Conservation (phyloP, 2,888 invertebrate species). For the Folsomia manolachei region DNA sequence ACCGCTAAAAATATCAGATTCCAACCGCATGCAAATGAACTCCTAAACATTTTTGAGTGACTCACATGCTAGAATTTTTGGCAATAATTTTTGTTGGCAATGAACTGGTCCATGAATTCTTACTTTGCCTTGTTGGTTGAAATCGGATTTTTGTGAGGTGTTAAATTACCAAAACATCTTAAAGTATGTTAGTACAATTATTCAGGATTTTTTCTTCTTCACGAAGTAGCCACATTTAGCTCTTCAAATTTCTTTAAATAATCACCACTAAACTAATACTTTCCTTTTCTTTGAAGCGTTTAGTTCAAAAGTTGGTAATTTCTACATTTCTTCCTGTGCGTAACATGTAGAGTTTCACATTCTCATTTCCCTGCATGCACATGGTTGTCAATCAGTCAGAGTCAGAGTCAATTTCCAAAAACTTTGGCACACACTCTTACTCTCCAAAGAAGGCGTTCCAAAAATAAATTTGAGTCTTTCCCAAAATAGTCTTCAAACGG, state of each 20-base stretch:
- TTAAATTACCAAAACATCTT: not conserved
- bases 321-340: not conserved
- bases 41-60: not conserved
- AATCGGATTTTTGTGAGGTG: not conserved
- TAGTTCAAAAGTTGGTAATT: not conserved
- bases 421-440: conserved; percentile 30
- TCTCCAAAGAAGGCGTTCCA: conserved; percentile 36
- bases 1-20: not conserved
- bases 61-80: not conserved
- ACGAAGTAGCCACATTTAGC: not conserved
- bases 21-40: not conserved
- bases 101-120: not conserved
- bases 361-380: not conserved
- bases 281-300: not conserved
- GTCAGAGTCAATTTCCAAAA: conserved; percentile 24
- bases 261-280: not conserved
- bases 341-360: too few species aligned
- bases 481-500: not conserved
- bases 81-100: not conserved
- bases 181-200: not conserved
- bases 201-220: too few species aligned
- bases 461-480: conserved; percentile 25
- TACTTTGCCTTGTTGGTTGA: not conserved
- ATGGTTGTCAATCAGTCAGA: too few species aligned
- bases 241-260: not conserved